These are phyloP conservation scores for Drosophila recens DNA, from an alignment of 2,888 invertebrate genomes.

Conservation along the genomic window DNA sequence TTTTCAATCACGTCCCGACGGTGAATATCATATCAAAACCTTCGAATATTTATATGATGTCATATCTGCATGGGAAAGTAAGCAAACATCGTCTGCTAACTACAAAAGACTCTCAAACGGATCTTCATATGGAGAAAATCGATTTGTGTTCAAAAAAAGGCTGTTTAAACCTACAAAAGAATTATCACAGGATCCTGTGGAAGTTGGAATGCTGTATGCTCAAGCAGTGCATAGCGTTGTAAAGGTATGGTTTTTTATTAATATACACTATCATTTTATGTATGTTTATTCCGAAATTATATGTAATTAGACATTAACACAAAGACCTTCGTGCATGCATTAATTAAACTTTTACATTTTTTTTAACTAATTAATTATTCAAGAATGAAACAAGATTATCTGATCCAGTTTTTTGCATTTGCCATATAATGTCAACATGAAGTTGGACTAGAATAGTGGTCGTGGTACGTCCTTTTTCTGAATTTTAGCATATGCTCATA, in stretches of 20 bases:
- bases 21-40: conserved; percentile 95
- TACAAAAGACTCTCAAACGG: conserved; percentile 88
- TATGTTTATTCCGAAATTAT: no score
- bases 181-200: conserved; percentile 97
- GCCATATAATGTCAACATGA: no score
- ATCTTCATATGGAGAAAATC: conserved; percentile 93
- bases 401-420: no score
- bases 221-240: conserved; percentile 98
- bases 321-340: no score
- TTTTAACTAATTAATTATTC: no score
- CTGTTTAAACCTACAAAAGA: conserved; percentile 95
- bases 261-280: no score
- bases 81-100: conserved; percentile 86
- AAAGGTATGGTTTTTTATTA: conserved; percentile 87
- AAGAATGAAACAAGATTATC: no score
- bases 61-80: conserved; percentile 96
- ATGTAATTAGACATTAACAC: no score
- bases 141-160: conserved; percentile 96
- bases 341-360: no score
- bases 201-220: conserved; percentile 96
- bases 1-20: conserved; percentile 94
- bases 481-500: no score
- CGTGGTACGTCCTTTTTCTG: no score
- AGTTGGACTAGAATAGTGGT: no score
- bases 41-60: conserved; percentile 97